Evolutionary conservation across 2,888 invertebrate species (phyloP).

Genomic region (Lasius platythorax): DNA sequence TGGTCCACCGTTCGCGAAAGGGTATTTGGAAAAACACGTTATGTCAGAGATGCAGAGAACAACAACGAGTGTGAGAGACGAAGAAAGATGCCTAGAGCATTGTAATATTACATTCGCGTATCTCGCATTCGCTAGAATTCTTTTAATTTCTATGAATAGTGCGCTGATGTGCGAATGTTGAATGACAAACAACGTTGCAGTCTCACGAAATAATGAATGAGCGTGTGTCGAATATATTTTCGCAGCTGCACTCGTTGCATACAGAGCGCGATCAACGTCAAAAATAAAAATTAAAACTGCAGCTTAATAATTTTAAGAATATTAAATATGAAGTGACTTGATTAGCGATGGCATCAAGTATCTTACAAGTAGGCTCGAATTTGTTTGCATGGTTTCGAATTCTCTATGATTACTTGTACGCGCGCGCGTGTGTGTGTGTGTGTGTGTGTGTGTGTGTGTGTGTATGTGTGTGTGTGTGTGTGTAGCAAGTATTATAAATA

Average conservation of each 20-base stretch:
- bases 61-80: neutral
- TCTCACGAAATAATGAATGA: slow-evolving; percentile 51
- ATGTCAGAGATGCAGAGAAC: slow-evolving; percentile 70
- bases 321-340: neutral
- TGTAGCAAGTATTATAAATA: too few species aligned
- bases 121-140: slow-evolving; percentile 51
- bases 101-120: slow-evolving; percentile 25
- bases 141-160: slow-evolving; percentile 41
- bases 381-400: too few species aligned
- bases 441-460: too few species aligned
- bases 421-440: too few species aligned
- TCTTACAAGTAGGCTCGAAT: too few species aligned
- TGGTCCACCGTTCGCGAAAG: slow-evolving; percentile 72
- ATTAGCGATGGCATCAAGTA: too few species aligned
- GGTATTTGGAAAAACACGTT: slow-evolving; percentile 81
- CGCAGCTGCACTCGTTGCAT: neutral
- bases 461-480: too few species aligned
- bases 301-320: neutral
- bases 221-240: slow-evolving; percentile 22
- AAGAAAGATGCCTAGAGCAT: slow-evolving; percentile 36
- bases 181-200: slow-evolving; percentile 57
- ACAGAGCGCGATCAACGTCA: neutral
- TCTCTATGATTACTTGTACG: too few species aligned
- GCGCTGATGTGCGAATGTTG: slow-evolving; percentile 44
- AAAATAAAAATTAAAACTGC: neutral